Evolutionary conservation across 1,140 invertebrate genomes (phyloP), one percentile per base, ranked within the genome.

Genomic region (Cydia splendana): DNA sequence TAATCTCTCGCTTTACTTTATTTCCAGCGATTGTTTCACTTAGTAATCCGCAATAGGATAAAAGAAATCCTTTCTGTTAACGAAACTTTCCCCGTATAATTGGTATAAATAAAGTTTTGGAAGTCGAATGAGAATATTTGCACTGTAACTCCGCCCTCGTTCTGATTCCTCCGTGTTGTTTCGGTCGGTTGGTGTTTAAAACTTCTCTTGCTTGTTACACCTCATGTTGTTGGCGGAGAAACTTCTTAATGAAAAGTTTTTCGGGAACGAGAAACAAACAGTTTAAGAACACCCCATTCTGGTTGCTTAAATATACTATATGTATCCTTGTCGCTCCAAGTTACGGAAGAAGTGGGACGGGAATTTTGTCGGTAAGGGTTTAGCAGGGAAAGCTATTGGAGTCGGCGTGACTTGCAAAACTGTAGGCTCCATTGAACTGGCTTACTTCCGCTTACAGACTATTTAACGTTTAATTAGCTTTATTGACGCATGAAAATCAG

Each of bases 401-500:
- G 24, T 12, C 24, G 5, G 65, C 30, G 67, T 71, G 67, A 71
- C 30, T 71, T 38, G 67, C 67, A 45, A 42, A 71, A 71, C n/a
- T 38, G 30, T 38, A 71, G 30, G 67, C 67, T 71, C 34, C 67
- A 71, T 71, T 71, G 67, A 38, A 42, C 34, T 18, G 67, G 67
- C 67, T 71, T 18, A 67, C 67, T 71, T 38, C 67, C 67, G 67
- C 34, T 71, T 45, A 71, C 67, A 38, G 67, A 42, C 67, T 71
- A 71, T 71, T 71, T 71, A 71, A 71, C 67, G 67, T 71, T 38
- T 71, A 71, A 71, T 71, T 71, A 71, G 38, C 67, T 71, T 71
- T 71, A 71, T 71, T 34, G 30, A 10, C 18, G 18, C n/a, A n/a
- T 42, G 7, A 42, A 71, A 42, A 71, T 38, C 45, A 24, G 13